A percentile compares a stretch with the other conserved stretches of the same genome.
phyloP scores from a whole-genome alignment of 2,888 invertebrate genomes.

The Xanthorhoe designata region DNA sequence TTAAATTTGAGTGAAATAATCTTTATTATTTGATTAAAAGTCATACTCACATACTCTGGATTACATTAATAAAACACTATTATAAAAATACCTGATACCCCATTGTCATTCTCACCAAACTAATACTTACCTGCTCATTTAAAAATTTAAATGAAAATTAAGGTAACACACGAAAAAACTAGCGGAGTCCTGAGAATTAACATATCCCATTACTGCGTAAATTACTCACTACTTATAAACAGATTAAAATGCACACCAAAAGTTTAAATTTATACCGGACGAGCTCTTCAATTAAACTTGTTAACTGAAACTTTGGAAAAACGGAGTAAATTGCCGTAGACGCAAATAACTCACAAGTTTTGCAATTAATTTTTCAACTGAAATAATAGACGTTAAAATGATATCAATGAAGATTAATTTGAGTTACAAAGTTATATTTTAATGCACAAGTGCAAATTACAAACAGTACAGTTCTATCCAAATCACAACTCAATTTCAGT shows the following conservation, averaged over 20 bases:
- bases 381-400: conserved; percentile 64
- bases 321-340: conserved; percentile 74
- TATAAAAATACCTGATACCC: no score
- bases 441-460: neutral
- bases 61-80: no score
- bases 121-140: no score
- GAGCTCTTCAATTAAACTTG: conserved; percentile 83
- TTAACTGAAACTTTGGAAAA: conserved; percentile 80
- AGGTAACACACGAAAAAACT: no score
- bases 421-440: conserved; percentile 24
- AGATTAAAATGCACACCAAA: conserved; percentile 81
- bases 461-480: no score
- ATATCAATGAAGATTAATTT: conserved; percentile 41
- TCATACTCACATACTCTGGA: no score
- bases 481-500: no score
- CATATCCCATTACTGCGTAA: conserved; percentile 51
- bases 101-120: no score
- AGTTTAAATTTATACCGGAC: conserved; percentile 82
- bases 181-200: conserved; percentile 58
- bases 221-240: conserved; percentile 71
- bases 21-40: no score
- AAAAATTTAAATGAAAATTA: no score
- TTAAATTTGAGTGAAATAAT: no score
- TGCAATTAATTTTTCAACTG: conserved; percentile 77
- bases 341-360: conserved; percentile 79